A percentile compares a stretch with the other conserved stretches of the same genome.
These are phyloP conservation scores for Drosophila siamana DNA, from an alignment of 2,888 invertebrate genomes.

Conservation along the genomic window DNA sequence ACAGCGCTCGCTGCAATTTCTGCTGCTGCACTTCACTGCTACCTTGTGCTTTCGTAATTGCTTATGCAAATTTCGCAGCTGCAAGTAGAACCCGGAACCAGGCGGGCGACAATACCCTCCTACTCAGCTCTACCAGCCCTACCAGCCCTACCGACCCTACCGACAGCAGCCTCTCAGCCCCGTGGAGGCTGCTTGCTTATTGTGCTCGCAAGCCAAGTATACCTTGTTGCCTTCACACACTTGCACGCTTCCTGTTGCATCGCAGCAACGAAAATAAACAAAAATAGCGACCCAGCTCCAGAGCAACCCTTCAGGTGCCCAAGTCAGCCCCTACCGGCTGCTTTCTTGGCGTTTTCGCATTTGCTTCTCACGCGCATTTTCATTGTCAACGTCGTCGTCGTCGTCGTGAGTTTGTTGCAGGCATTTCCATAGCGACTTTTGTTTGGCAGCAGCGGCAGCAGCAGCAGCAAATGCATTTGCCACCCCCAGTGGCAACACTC, in stretches of 20 bases:
- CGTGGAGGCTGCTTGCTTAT: background rate
- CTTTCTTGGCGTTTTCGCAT: background rate
- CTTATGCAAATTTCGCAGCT: slow-evolving; percentile 77
- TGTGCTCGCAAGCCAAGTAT: slow-evolving; percentile 45
- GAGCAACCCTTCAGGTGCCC: background rate
- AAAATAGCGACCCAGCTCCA: background rate
- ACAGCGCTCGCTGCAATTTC: too few relatives aligned
- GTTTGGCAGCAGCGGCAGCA: slow-evolving; percentile 31
- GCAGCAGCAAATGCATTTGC: slow-evolving; percentile 48
- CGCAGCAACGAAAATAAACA: background rate
- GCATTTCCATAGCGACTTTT: slow-evolving; percentile 8
- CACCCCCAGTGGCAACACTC: background rate
- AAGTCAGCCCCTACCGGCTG: background rate
- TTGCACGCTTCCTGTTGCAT: slow-evolving; percentile 8
- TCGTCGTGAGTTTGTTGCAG: slow-evolving; percentile 12
- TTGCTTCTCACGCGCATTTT: slow-evolving; percentile 29
- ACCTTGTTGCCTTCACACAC: slow-evolving; percentile 36
- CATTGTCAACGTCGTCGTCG: slow-evolving; percentile 49
- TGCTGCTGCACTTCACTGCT: background rate
- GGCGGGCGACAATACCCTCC: background rate
- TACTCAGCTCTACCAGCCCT: background rate
- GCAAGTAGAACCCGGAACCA: slow-evolving; percentile 31
- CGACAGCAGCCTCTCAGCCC: background rate
- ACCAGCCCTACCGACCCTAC: background rate
- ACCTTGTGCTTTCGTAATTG: slow-evolving; percentile 63